Percentiles rank a stretch among this genome's conserved stretches.
Evolutionary conservation across 2,888 invertebrate species (phyloP).

Genomic region (Suillia variegata): DNA sequence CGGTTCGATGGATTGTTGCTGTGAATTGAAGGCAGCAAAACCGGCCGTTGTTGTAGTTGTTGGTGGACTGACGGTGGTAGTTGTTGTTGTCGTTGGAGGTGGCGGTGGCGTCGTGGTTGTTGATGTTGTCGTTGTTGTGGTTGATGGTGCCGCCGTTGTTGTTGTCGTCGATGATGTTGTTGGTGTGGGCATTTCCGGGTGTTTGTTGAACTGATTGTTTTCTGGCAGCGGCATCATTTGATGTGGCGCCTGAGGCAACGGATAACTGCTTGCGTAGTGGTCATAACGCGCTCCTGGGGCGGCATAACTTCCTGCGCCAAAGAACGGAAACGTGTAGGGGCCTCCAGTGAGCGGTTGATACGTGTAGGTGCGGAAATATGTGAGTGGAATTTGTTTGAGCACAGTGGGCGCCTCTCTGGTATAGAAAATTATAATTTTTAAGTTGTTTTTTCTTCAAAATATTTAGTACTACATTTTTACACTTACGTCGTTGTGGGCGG

Average conservation of each 20-base stretch:
- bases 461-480: not conserved
- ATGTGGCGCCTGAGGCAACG: constrained; percentile 37
- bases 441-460: not conserved
- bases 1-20: constrained; percentile 29
- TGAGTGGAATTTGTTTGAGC: constrained; percentile 56
- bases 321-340: constrained; percentile 46
- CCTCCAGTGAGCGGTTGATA: constrained; percentile 53
- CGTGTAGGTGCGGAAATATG: constrained; percentile 59
- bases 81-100: constrained; percentile 32
- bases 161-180: constrained; percentile 19
- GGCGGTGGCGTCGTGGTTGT: constrained; percentile 23
- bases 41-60: constrained; percentile 26
- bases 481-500: constrained; percentile 47
- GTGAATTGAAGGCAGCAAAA: constrained; percentile 26
- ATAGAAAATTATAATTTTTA: not conserved
- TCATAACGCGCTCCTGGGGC: constrained; percentile 40
- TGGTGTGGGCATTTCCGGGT: constrained; percentile 14
- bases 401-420: constrained; percentile 42
- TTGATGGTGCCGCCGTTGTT: constrained; percentile 4
- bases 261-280: constrained; percentile 41
- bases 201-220: not conserved
- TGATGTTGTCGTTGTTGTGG: constrained; percentile 18
- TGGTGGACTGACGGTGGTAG: constrained; percentile 31
- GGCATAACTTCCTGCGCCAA: constrained; percentile 35
- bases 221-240: constrained; percentile 28